Evolutionary conservation across 1,140 invertebrate genomes (phyloP).

Genomic region (Grapholita molesta): DNA sequence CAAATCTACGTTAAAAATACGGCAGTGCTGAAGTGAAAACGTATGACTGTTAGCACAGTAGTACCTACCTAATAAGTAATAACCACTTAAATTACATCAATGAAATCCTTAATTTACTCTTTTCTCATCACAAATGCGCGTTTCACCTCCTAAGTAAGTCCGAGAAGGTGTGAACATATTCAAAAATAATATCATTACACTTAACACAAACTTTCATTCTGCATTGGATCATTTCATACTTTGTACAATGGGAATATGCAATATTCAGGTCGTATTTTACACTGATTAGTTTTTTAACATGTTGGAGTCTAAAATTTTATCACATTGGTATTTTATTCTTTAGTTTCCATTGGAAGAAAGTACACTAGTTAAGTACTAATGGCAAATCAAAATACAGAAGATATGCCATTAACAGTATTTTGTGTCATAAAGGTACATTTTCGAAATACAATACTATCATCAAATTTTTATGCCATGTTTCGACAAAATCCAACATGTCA

Average conservation of each 20-base stretch:
- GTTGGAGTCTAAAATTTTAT: background rate
- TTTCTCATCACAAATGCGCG: background rate
- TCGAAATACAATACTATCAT: background rate
- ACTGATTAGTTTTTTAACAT: background rate
- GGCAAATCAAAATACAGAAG: background rate
- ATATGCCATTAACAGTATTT: background rate
- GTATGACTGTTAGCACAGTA: constrained; percentile 10
- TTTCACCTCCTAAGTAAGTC: background rate
- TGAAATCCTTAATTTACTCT: constrained; percentile 12
- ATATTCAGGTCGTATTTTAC: background rate
- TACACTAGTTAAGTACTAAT: background rate
- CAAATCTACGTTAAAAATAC: constrained; percentile 16
- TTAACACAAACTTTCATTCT: background rate
- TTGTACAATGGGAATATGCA: constrained; percentile 1
- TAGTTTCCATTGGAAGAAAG: background rate
- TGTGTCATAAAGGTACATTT: background rate
- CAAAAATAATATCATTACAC: constrained; percentile 2
- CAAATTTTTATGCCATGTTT: background rate
- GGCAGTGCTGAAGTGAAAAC: constrained; percentile 11
- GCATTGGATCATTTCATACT: background rate
- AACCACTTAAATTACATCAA: constrained; percentile 16
- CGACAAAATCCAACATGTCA: background rate
- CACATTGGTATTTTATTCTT: background rate
- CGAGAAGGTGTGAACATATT: background rate
- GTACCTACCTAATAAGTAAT: background rate